Percentiles rank a stretch among this genome's conserved stretches.
These are phyloP conservation scores for Perca fluviatilis DNA, from an alignment of 2,113 vertebrate genomes.

Conservation along the genomic window DNA sequence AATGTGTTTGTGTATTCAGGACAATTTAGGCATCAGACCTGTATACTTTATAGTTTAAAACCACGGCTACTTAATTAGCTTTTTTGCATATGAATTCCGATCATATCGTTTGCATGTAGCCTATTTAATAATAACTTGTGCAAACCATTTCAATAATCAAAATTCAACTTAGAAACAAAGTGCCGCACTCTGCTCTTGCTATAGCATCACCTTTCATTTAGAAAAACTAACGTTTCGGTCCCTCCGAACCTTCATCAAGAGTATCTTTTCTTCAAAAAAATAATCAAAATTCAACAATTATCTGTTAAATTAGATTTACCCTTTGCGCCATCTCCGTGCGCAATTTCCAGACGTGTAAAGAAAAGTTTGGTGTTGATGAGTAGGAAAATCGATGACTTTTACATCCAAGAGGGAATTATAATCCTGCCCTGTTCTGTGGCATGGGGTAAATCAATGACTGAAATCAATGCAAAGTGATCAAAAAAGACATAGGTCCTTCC, in stretches of 20 bases:
- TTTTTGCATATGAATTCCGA: not conserved
- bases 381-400: conserved; percentile 14
- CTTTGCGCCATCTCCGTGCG: conserved; percentile 96
- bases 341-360: conserved; percentile 78
- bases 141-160: not conserved
- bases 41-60: no score
- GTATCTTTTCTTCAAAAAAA: no score
- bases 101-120: not conserved
- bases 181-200: no score
- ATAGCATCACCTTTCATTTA: no score
- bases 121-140: not conserved
- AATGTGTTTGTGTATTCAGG: not conserved
- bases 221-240: no score
- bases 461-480: conserved; percentile 5
- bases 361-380: conserved; percentile 85
- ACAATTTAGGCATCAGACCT: not conserved
- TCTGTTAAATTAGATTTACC: conserved; percentile 89
- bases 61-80: not conserved
- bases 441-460: not conserved
- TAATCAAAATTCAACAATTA: conserved; percentile 2
- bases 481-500: conserved; percentile 14
- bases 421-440: conserved; percentile 22
- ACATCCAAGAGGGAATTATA: conserved; percentile 52
- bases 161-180: no score
- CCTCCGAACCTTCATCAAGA: no score